Base-by-base conservation (phyloP, 2,113 vertebrate genomes). In the Nanorana parkeri region DNA sequence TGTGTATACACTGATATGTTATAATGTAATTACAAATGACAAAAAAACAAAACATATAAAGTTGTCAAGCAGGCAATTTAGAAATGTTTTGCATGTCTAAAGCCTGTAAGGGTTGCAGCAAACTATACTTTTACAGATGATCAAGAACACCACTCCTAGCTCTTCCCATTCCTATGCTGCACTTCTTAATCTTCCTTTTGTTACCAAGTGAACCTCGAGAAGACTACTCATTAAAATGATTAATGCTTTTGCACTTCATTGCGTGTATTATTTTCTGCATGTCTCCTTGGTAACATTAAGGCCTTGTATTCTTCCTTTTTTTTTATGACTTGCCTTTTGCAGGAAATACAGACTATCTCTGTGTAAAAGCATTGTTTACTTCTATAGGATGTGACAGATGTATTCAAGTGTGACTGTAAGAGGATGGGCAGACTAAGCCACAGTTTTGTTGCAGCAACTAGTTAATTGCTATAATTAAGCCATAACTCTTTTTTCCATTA, bases 281-380 rank as follows among this genome's bases (percentile, higher is more conserved):
- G 87, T 89, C 85, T 41, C 88, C 86, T 87, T 87, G 24, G 89
- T 26, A 29, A 89, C 88, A 74, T 51, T 0, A 77, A 80, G 21
- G 68, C 65, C 5, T n/a, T 41, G 26, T 20, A n/a, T 24, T 32
- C n/a, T 58, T 36, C 17, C 54, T 52, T 63, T 78, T 65, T 51
- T 32, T 76, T n/a, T 20, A 24, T 54, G 24, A 23, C 16, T 47
- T 52, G 36, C 16, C 24, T 69, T 36, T 69, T 69, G 51, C 24
- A 17, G 67, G 11, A 23, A 23, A 69, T 36, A 17, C 21, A 54
- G 41, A 28, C 19, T 32, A 58, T 28, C 26, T 74, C 28, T 32
- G 26, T 56, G 17, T 29, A 55, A 20, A 36, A 68, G 41, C 56
- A 20, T 19, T 28, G 28, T 32, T 32, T 60, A 21, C 15, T 28